phyloP scores from a whole-genome alignment of 53 echinoderm and acorn worm species.

The Stichopus horrens region DNA sequence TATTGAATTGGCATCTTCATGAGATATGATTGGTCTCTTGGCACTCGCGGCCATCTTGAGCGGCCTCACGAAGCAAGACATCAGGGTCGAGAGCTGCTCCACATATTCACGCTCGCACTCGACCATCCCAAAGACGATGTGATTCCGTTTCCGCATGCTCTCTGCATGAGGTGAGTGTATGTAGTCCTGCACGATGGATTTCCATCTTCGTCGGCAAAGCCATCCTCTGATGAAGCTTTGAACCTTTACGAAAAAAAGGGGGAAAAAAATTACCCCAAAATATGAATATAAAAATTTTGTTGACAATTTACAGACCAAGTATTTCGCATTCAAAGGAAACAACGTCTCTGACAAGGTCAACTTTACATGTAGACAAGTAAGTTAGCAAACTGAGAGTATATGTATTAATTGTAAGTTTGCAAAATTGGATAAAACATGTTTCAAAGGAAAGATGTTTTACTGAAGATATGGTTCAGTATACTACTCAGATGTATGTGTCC shows the following conservation, averaged over 20 bases:
- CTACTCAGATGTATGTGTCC: too few species aligned
- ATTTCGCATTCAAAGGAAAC: neutral
- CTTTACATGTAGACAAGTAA: too few species aligned
- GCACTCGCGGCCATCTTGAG: conserved; percentile 99
- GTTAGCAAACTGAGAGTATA: too few species aligned
- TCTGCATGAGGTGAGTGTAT: conserved; percentile 97
- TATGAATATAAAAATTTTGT: neutral
- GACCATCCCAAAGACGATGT: conserved; percentile 98
- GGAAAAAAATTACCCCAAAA: neutral
- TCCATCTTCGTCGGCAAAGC: conserved; percentile 94
- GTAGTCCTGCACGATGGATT: conserved; percentile 99
- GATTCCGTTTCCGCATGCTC: conserved; percentile 98
- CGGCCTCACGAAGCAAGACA: conserved; percentile 93
- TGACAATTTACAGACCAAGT: neutral
- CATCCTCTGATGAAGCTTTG: conserved; percentile 99
- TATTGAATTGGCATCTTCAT: conserved; percentile 98
- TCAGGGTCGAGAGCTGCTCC: conserved; percentile 94
- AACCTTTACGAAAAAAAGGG: conserved; percentile 56
- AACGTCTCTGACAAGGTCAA: too few species aligned
- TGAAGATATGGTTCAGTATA: too few species aligned
- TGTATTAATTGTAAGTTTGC: too few species aligned
- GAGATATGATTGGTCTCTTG: conserved; percentile 96
- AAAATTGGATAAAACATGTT: too few species aligned
- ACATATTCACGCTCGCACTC: conserved; percentile 99
- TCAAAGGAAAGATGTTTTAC: too few species aligned